Evolutionary conservation across 2,888 invertebrate genomes (phyloP), one percentile per base, ranked within the genome.

Genomic region (Perithous albicinctus): DNA sequence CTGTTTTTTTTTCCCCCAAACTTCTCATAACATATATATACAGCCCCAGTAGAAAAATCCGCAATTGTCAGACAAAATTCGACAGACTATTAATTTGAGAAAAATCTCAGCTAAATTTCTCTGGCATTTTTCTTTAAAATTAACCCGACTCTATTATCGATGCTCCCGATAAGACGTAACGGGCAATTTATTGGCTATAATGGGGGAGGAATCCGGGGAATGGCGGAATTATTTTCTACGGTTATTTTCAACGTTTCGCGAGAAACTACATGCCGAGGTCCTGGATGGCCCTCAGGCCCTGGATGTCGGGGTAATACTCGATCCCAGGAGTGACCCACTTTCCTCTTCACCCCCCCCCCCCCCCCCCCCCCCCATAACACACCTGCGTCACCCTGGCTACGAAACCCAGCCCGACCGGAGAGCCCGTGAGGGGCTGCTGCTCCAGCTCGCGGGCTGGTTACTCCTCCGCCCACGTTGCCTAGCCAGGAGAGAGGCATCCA

Each of bases 301-400:
- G 70, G 66, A 78, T 78, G n/a, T n/a, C n/a, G n/a, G n/a, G 75
- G 76, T 54, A 85, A 84, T 79, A 83, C 85, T 88, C 84, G 84
- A 83, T 89, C 89, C 89, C 88, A 88, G 90, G 88, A 88, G 86
- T 91, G 90, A 89, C 89, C 89, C 83, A 89, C 88, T 89, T 90
- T 83, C 80, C 82, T 82, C n/a, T n/a, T n/a, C n/a, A n/a, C n/a
- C n/a, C n/a, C n/a, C 89, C 89, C 83, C 89, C 88, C 89, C 90
- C 82, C 80, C 82, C 80, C 80, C 67, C 74, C 82, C 32, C 18
- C 15, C 29, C 1, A 32, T n/a, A 51, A 29, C 41, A 63, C 70
- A 81, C 84, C 85, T 84, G 74, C 78, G 82, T 82, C 75, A 82
- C 66, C 75, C 67, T 43, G 59, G 59, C 54, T 43, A 26, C 61